Base-by-base conservation (phyloP, 2,113 vertebrate species). In the Ceyx cyanopectus region DNA sequence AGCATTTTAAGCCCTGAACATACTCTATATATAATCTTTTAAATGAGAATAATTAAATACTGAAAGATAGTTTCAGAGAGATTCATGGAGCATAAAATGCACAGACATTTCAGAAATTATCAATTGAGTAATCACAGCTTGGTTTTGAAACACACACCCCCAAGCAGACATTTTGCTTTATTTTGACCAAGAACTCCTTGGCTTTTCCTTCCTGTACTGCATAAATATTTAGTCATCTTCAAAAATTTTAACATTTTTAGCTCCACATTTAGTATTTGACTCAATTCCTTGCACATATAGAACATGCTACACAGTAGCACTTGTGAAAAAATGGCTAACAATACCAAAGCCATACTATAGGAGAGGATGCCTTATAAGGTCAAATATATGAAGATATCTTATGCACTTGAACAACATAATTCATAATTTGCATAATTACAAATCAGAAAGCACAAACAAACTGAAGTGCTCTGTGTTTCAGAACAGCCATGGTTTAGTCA, bases 171-270 rank as follows among this genome's bases (percentile, higher is more conserved):
- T 85, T 82, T 41, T 53, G 50, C 40, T 94, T 89, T 48, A 50
- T 85, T 95, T 43, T 81, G 41, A 76, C 66, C 81, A 86, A 72
- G 51, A 85, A 78, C n/a, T 53, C 79, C 74, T 70, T n/a, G 34
- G 30, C 24, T 85, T 90, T 94, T 89, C 32, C 58, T 88, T 85
- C 72, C 43, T 85, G 94, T 23, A 67, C 53, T 74, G 78, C 50
- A 76, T 92, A 91, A 94, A 86, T 78, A 88, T 88, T 94, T 80
- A 88, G 62, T 91, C 60, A 88, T 57, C 65, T 87, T 94, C 60
- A 93, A 94, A 14, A 96, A 86, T 18, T 82, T 79, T 45, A 77
- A 92, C 43, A 85, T 79, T 87, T 92, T 84, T 75, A 74, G 62
- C 22, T 78, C 50, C 27, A 56, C 4, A 10, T 65, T 54, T 89